Evolutionary conservation across 2,888 invertebrate genomes (phyloP).

Genomic region (Aphrophora alni): DNA sequence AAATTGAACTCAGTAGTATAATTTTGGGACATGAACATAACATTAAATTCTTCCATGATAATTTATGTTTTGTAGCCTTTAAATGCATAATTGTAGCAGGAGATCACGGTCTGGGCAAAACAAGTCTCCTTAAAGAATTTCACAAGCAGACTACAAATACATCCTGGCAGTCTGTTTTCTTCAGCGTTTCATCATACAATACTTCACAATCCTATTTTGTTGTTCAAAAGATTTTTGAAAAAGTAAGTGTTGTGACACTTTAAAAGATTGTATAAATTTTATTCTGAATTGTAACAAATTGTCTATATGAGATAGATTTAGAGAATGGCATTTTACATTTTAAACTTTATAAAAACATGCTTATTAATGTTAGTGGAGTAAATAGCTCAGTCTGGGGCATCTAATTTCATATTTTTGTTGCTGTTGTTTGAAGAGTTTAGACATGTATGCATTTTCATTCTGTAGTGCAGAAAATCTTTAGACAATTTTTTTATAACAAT

Average conservation of each 20-base stretch:
- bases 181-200: conserved; percentile 42
- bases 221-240: conserved; percentile 49
- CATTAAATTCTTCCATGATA: not conserved
- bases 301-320: too few species aligned
- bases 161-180: conserved; percentile 46
- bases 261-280: too few species aligned
- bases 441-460: too few species aligned
- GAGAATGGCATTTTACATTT: too few species aligned
- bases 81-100: conserved; percentile 65
- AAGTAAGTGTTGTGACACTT: conserved; percentile 51
- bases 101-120: conserved; percentile 65
- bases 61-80: not conserved
- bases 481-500: too few species aligned
- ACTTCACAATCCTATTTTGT: conserved; percentile 41
- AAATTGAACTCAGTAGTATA: not conserved
- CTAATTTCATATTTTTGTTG: too few species aligned
- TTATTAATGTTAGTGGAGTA: too few species aligned
- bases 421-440: too few species aligned
- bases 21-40: not conserved
- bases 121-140: conserved; percentile 63
- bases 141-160: conserved; percentile 52
- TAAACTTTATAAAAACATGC: too few species aligned
- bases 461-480: too few species aligned
- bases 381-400: too few species aligned
- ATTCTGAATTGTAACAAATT: too few species aligned